Conservation (phyloP, 2,888 invertebrate genomes). For the Callyntrura sp. region DNA sequence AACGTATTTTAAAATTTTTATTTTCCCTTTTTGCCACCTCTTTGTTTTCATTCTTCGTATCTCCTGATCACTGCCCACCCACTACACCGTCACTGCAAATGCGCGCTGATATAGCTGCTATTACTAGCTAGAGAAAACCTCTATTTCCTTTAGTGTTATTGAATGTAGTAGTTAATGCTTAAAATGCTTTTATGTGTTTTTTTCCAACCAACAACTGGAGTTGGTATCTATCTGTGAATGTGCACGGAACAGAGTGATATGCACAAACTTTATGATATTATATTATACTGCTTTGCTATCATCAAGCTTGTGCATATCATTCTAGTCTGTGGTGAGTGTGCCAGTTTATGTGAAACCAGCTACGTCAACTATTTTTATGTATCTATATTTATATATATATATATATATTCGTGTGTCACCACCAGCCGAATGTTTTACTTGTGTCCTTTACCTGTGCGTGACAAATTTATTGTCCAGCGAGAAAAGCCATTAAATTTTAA, state of each 20-base stretch:
- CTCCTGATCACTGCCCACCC: not conserved
- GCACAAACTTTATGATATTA: too few relatives aligned
- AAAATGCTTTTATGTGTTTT: not conserved
- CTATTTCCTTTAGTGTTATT: not conserved
- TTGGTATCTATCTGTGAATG: not conserved
- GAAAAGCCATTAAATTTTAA: not conserved
- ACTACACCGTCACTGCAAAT: not conserved
- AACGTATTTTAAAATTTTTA: not conserved
- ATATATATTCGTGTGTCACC: constrained; percentile 48
- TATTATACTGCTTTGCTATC: too few relatives aligned
- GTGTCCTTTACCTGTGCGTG: constrained; percentile 43
- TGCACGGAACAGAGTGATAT: not conserved
- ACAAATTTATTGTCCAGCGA: not conserved
- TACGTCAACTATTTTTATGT: not conserved
- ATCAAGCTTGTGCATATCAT: not conserved
- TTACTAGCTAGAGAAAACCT: not conserved
- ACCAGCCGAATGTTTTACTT: not conserved
- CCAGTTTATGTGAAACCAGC: not conserved
- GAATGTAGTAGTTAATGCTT: constrained; percentile 43
- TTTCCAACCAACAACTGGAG: not conserved
- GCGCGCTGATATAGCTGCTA: constrained; percentile 44
- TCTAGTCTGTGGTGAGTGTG: not conserved
- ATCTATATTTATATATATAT: not conserved
- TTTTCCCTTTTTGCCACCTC: not conserved
- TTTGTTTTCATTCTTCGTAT: not conserved